Evolutionary conservation across 2,888 invertebrate genomes (phyloP), one percentile per base, ranked within the genome.

Genomic region (Epinotia bilunana): DNA sequence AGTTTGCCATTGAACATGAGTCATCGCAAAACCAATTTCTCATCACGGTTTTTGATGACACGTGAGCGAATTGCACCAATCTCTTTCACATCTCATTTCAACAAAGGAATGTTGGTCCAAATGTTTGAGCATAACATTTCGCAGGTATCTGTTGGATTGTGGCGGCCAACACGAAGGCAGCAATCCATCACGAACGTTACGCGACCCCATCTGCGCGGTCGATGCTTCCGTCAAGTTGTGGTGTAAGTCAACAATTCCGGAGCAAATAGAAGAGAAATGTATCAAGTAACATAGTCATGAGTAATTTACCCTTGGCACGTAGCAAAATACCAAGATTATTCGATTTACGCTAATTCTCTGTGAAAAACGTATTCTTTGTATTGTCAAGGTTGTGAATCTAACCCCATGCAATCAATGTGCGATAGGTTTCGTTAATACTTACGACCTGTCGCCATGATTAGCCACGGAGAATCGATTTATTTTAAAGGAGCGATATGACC

Each of bases 121-220:
- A 74, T 64, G 18, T 53, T 73, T 39, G 55, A 12, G 33, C 39
- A 23, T 28, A n/a, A 43, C 46, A 55, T 71, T 63, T 61, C 61
- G 69, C 63, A 64, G 28, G 73, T 67, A 77, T 63, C 70, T 68
- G 77, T 57, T 18, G 49, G 28, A 64, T 11, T 46, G 58, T 61
- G 72, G 78, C 69, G 23, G 65, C 28, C 60, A n/a, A 61, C 65
- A 67, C 77, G 64, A 71, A 73, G 72, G 79, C 80, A 78, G 76
- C 78, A 80, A 81, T 82, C 78, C 81, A 81, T 82, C 82, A 81
- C 77, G 74, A 79, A 78, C 73, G 78, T 77, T 76, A 62, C 79
- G 79, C 80, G 81, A 82, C 81, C 80, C 80, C 79, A 79, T 82
- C 83, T 77, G 70, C 79, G 80, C 80, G 82, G 82, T 80, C 81